Evolutionary conservation across 92 coral and sea anemone species (phyloP).

Genomic region (Blastomussa wellsi): DNA sequence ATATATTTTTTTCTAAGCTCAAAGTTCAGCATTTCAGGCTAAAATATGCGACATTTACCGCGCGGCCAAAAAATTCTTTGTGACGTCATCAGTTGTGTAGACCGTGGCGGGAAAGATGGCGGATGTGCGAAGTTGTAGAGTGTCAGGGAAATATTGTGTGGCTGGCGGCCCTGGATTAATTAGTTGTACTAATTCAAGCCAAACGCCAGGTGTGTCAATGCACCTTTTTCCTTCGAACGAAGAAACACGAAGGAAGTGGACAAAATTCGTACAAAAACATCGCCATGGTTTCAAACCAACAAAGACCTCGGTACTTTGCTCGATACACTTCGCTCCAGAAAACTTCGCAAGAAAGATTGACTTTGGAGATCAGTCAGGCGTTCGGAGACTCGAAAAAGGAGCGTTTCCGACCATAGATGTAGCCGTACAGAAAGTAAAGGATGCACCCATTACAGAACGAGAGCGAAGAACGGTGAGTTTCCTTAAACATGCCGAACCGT

Average conservation of each 20-base stretch:
- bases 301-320: conserved; percentile 26
- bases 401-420: conserved; percentile 46
- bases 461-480: conserved; percentile 39
- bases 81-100: too few species aligned
- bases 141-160: too few species aligned
- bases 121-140: too few species aligned
- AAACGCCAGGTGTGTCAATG: conserved; percentile 26
- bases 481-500: too few species aligned
- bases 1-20: not conserved
- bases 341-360: conserved; percentile 17
- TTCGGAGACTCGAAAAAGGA: conserved; percentile 17
- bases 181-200: conserved; percentile 28
- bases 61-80: conserved; percentile 29
- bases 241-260: conserved; percentile 22
- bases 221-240: conserved; percentile 20
- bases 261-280: conserved; percentile 34
- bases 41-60: conserved; percentile 23
- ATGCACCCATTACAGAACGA: conserved; percentile 8
- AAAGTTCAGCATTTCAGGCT: not conserved
- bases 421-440: not conserved
- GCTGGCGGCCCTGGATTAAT: conserved; percentile 38
- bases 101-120: too few species aligned
- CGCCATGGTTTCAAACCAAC: conserved; percentile 12
- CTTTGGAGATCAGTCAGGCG: not conserved
- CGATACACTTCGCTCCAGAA: too few species aligned